Percentiles rank a stretch among this genome's conserved stretches.
Evolutionary conservation across 1,140 invertebrate genomes (phyloP).

Genomic region (Trypoxylus dichotomus): DNA sequence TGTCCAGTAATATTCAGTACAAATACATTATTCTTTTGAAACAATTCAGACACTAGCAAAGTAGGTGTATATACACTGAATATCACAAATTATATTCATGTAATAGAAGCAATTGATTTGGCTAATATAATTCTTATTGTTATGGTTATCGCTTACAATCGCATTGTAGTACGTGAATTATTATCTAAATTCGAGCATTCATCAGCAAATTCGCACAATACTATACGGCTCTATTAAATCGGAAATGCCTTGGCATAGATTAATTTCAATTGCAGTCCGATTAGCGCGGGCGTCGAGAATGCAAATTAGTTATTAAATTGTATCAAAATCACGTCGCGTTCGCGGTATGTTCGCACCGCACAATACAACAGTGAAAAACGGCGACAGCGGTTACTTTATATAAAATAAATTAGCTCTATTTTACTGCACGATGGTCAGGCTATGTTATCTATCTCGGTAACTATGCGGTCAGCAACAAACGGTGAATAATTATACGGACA

Average conservation of each 20-base stretch:
- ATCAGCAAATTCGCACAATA: background rate
- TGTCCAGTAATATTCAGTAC: no score
- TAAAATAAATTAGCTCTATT: constrained; percentile 1
- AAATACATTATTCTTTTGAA: no score
- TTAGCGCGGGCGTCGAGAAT: background rate
- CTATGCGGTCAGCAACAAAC: background rate
- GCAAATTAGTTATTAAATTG: constrained; percentile 22
- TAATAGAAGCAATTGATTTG: no score
- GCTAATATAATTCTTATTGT: no score
- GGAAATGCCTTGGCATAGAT: background rate
- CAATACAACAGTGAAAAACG: background rate
- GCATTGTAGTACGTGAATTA: background rate
- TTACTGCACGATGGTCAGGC: background rate
- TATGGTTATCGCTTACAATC: background rate
- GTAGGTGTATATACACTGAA: no score
- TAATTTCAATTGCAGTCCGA: constrained; percentile 21
- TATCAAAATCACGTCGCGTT: background rate
- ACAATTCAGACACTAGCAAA: no score
- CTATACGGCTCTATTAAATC: background rate
- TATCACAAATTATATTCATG: no score
- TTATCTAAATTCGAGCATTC: background rate
- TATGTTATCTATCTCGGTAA: constrained; percentile 14
- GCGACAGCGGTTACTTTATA: constrained; percentile 1
- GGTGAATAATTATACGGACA: constrained; percentile 11
- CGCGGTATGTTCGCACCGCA: background rate